Percentiles rank a stretch among this genome's conserved stretches.
These are phyloP conservation scores for Conger conger DNA, from an alignment of 2,113 vertebrate genomes.

Conservation along the genomic window DNA sequence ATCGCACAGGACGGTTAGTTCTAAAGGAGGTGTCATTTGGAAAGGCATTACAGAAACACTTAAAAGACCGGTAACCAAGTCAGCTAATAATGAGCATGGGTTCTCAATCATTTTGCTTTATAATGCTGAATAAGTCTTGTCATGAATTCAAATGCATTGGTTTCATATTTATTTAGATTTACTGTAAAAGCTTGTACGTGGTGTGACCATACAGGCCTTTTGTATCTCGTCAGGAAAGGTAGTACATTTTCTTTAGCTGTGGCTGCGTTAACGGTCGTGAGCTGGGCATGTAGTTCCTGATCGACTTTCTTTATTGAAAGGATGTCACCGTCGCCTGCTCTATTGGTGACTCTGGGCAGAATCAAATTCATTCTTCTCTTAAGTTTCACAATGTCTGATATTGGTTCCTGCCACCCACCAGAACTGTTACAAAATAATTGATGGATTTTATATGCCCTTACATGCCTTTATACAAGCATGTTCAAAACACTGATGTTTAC, in stretches of 20 bases:
- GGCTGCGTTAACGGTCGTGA: neutral
- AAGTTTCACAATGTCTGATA: neutral
- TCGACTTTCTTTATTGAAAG: neutral
- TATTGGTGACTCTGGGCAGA: neutral
- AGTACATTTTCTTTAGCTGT: neutral
- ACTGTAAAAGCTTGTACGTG: neutral
- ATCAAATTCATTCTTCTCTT: neutral
- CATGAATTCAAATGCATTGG: neutral
- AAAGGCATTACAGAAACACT: neutral
- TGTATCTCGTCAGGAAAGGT: neutral
- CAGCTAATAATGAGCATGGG: neutral
- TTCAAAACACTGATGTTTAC: neutral
- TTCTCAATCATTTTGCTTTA: neutral
- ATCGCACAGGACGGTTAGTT: neutral
- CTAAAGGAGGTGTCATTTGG: neutral
- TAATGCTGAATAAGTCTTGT: neutral
- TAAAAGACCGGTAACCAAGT: neutral
- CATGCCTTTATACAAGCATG: neutral
- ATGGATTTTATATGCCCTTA: neutral
- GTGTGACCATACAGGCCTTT: neutral
- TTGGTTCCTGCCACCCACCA: neutral
- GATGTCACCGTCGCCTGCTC: neutral
- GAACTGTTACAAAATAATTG: neutral
- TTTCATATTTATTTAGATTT: neutral
- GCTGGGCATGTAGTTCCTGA: neutral